Evolutionary conservation across 2,797 vertebrate species (phyloP).

Genomic region (Pseudomugil tenellus): DNA sequence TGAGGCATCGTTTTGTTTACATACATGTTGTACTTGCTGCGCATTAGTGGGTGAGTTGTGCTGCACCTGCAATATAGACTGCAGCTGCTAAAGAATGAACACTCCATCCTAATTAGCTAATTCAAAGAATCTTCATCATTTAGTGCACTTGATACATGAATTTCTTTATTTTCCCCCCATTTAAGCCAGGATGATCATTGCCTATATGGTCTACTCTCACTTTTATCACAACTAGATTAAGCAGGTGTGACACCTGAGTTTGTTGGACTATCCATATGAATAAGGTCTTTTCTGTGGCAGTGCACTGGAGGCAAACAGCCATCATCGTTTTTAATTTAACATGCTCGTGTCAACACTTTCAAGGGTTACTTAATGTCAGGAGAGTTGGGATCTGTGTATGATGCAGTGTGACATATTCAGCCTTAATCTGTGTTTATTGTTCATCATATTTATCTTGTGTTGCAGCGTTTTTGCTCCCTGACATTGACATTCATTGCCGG

Average conservation of each 20-base stretch:
- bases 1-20: slow-evolving; percentile 72
- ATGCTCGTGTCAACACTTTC: slow-evolving; percentile 74
- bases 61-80: slow-evolving; percentile 71
- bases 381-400: slow-evolving; percentile 70
- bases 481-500: slow-evolving; percentile 80
- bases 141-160: slow-evolving; percentile 43
- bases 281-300: slow-evolving; percentile 38
- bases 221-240: slow-evolving; percentile 52
- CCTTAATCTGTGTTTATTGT: slow-evolving; percentile 82
- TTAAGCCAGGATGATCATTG: slow-evolving; percentile 31
- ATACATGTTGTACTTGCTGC: slow-evolving; percentile 60
- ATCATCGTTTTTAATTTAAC: slow-evolving; percentile 70
- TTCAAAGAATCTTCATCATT: slow-evolving; percentile 68
- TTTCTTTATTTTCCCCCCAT: slow-evolving; percentile 35
- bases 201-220: slow-evolving; percentile 38
- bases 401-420: slow-evolving; percentile 77
- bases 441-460: slow-evolving; percentile 80
- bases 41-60: slow-evolving; percentile 56
- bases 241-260: slow-evolving; percentile 65
- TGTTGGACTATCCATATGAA: slow-evolving; percentile 62
- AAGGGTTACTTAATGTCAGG: slow-evolving; percentile 79
- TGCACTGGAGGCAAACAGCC: slow-evolving; percentile 54
- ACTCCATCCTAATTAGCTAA: slow-evolving; percentile 65
- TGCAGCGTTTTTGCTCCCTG: slow-evolving; percentile 74
- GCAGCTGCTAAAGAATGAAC: slow-evolving; percentile 69